These are phyloP conservation scores for Orientallactaga bullata DNA, from an alignment of 2,113 vertebrate species.

Conservation along the genomic window DNA sequence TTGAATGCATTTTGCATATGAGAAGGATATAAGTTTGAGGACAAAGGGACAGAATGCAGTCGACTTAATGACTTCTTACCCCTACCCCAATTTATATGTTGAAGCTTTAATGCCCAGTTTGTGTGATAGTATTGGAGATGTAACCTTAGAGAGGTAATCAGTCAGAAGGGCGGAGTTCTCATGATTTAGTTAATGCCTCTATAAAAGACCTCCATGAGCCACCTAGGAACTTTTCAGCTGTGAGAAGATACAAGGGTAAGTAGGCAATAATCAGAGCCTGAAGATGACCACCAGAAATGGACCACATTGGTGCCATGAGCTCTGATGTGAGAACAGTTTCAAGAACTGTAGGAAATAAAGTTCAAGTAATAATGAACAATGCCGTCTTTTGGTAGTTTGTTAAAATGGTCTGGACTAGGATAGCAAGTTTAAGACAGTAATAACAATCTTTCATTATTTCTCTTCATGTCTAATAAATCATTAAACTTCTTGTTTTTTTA, in stretches of 20 bases:
- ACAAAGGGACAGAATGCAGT: not conserved
- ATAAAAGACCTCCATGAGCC: fast-evolving
- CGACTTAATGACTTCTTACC: not conserved
- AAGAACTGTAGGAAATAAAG: not conserved
- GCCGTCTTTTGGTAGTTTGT: not conserved
- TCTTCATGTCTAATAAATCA: not conserved
- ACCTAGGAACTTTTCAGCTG: not conserved
- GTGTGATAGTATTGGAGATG: not conserved
- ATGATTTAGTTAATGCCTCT: not conserved
- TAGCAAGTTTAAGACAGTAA: not conserved
- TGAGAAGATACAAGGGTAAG: not conserved
- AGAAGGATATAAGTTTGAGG: not conserved
- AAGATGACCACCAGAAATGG: not conserved
- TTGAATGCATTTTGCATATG: not conserved
- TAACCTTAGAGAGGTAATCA: not conserved
- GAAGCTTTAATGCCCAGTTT: not conserved
- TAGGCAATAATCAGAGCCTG: not conserved
- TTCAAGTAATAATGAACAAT: not conserved
- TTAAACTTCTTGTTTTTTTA: constrained; percentile 14
- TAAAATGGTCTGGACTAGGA: not conserved
- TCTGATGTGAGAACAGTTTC: not conserved
- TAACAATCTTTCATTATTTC: constrained; percentile 18
- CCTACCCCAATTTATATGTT: not conserved
- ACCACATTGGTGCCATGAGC: no score
- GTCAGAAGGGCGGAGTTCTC: not conserved